Percentiles rank a stretch among this genome's conserved stretches.
Evolutionary conservation across 1,140 invertebrate species (phyloP).

Genomic region (Melipona quadrifasciata): DNA sequence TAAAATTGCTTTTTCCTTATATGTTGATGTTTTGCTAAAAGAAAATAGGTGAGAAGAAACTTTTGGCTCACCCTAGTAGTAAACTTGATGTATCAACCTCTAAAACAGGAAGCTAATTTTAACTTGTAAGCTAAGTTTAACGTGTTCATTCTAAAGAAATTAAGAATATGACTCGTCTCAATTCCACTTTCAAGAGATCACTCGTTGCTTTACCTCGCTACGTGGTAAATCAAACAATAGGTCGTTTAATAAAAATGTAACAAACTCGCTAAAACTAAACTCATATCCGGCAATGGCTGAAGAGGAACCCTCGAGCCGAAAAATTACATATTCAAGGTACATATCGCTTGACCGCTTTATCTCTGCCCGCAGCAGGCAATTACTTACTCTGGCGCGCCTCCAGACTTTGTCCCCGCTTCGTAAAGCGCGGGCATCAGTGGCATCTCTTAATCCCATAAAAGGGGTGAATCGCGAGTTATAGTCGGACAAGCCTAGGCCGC

Average conservation of each 20-base stretch:
- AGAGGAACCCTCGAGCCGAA: neutral
- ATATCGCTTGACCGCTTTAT: slow-evolving; percentile 27
- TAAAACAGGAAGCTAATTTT: too few relatives aligned
- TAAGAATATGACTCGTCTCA: too few relatives aligned
- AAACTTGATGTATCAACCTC: too few relatives aligned
- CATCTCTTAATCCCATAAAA: slow-evolving; percentile 41
- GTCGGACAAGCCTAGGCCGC: slow-evolving; percentile 8
- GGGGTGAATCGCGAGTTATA: slow-evolving; percentile 32
- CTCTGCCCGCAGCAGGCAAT: slow-evolving; percentile 9
- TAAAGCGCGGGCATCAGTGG: slow-evolving; percentile 34
- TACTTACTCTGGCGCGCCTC: slow-evolving; percentile 43
- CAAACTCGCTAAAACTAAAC: neutral
- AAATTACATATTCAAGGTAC: slow-evolving; percentile 31
- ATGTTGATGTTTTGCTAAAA: too few relatives aligned
- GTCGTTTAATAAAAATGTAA: neutral
- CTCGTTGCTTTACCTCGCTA: too few relatives aligned
- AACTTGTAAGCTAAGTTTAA: too few relatives aligned
- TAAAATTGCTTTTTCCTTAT: too few relatives aligned
- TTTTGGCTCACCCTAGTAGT: too few relatives aligned
- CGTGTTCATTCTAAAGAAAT: too few relatives aligned
- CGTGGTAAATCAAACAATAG: too few relatives aligned
- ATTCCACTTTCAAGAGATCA: too few relatives aligned
- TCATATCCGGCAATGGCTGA: neutral
- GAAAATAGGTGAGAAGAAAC: too few relatives aligned
- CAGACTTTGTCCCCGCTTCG: slow-evolving; percentile 20